A percentile compares a stretch with the other conserved stretches of the same genome.
These are phyloP conservation scores for Harpalus rufipes DNA, from an alignment of 2,888 invertebrate species.

Conservation along the genomic window DNA sequence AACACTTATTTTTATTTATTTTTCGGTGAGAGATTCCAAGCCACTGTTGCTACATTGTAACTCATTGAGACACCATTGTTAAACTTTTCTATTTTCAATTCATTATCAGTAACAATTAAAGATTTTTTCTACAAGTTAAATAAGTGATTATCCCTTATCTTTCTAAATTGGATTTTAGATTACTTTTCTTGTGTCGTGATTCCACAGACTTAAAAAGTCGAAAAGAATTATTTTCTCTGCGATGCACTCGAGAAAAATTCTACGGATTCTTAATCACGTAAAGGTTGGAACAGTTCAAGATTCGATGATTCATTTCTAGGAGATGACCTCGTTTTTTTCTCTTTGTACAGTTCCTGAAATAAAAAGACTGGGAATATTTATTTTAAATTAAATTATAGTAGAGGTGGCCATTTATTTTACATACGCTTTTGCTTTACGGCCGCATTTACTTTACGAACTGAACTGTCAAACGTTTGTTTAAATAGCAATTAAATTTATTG, in stretches of 20 bases:
- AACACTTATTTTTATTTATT: too few species aligned
- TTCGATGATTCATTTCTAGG: constrained; percentile 5
- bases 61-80: background rate
- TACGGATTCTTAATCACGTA: constrained; percentile 40
- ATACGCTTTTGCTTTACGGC: too few species aligned
- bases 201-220: constrained; percentile 27
- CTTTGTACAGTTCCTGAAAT: background rate
- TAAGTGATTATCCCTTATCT: constrained; percentile 50
- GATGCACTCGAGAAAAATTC: constrained; percentile 20
- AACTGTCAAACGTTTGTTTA: too few species aligned
- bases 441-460: too few species aligned
- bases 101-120: constrained; percentile 32
- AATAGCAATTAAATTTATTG: too few species aligned
- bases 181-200: constrained; percentile 40
- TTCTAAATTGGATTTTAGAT: constrained; percentile 57
- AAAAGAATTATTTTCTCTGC: constrained; percentile 49
- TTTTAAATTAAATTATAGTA: background rate
- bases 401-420: too few species aligned
- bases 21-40: too few species aligned
- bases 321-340: background rate
- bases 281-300: background rate
- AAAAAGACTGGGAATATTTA: background rate
- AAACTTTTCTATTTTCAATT: constrained; percentile 9
- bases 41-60: too few species aligned
- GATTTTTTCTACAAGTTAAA: constrained; percentile 16